Evolutionary conservation across 1,140 invertebrate species (phyloP), one percentile per base, ranked within the genome.

Genomic region (Trachymyrmex septentrionalis): DNA sequence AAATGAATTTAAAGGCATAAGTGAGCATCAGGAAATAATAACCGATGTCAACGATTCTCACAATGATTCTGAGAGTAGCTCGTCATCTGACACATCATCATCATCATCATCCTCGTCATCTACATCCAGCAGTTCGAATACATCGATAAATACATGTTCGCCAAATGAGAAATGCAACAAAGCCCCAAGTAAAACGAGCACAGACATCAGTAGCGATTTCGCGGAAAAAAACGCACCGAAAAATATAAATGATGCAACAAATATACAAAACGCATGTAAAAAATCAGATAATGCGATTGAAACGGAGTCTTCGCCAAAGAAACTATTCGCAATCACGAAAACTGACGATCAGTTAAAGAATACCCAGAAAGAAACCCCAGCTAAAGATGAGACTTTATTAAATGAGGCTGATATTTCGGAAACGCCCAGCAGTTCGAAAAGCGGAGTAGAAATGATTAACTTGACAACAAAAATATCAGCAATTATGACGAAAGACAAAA

Each of bases 381-480:
- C 87, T 0, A 95, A 95, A 63, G 91, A 95, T 19, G 94, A 95
- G 0, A 84, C 72, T 77, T 53, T 88, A 0, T 85, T 94, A 5
- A 55, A 90, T 0, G 94, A 95, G 69, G 91, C 89, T 0, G 81
- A 89, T 16, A 95, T 95, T 73, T 94, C 93, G 0, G 94, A 94
- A 57, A 95, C 94, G 0, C 95, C 95, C 0, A 94, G 88, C 34
- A 93, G 93, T 55, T 93, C 94, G 0, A 95, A 95, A 78, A 50
- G 64, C 0, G 94, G 93, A 1, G 75, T 94, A 2, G 94, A 95
- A 34, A 93, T 73, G 0, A 94, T 94, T 7, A 95, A 95, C 86
- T 78, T 95, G 1, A 88, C 91, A 7, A 92, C 92, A 0, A 95
- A 95, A 77, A 93, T 95, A 53, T 92, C 94, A 0, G 92, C 92